phyloP scores from a whole-genome alignment of 2,113 vertebrate species.

The Symphodus melops region DNA sequence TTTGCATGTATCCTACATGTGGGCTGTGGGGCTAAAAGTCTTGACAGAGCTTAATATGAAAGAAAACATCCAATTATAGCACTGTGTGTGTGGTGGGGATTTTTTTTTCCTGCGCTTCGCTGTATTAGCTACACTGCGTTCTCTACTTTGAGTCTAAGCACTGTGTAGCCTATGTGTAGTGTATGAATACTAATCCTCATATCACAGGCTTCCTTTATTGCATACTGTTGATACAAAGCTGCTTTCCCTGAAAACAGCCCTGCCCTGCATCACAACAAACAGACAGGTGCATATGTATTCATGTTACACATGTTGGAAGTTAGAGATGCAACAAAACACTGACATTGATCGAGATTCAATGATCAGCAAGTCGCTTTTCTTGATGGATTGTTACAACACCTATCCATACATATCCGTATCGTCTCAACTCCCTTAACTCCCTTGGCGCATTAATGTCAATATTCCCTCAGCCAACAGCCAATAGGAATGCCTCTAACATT shows the following conservation, averaged over 20 bases:
- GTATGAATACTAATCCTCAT: conserved; percentile 42
- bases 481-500: neutral
- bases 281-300: neutral
- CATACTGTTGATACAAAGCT: conserved; percentile 2
- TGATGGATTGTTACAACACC: neutral
- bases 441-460: neutral
- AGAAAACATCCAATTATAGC: conserved; percentile 44
- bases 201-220: conserved; percentile 23
- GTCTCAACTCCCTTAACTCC: too few species aligned
- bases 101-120: conserved; percentile 9
- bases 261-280: neutral
- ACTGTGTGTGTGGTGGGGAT: neutral
- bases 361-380: neutral
- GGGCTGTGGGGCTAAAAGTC: conserved; percentile 54
- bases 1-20: conserved; percentile 54
- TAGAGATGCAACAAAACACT: neutral
- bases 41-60: conserved; percentile 58
- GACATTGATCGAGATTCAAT: neutral
- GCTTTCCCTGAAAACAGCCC: neutral
- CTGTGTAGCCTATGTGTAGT: conserved; percentile 11
- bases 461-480: neutral
- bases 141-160: conserved; percentile 13
- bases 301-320: neutral
- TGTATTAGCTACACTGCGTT: conserved; percentile 17
- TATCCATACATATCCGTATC: neutral